Percentiles rank a stretch among this genome's conserved stretches.
Conservation (phyloP, 2,797 vertebrate genomes). For the Pagetopsis macropterus region DNA sequence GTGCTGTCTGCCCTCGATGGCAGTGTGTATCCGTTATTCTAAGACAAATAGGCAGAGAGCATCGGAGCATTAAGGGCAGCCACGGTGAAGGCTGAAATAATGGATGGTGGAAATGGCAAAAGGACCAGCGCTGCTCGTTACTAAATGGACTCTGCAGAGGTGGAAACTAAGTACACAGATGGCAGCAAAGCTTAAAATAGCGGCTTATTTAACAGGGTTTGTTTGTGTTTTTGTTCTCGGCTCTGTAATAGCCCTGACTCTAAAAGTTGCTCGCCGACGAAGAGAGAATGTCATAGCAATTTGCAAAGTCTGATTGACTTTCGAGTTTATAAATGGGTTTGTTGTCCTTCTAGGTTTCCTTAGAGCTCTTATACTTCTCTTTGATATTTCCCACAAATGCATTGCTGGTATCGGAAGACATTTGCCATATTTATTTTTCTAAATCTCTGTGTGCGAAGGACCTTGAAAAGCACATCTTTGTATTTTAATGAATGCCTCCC, state of each 20-base stretch:
- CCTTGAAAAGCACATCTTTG: conserved; percentile 31
- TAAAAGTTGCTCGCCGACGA: conserved; percentile 41
- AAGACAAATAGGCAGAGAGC: conserved; percentile 78
- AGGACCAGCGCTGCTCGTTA: conserved; percentile 76
- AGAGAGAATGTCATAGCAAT: conserved; percentile 54
- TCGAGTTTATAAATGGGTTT: conserved; percentile 32
- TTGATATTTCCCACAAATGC: conserved; percentile 51
- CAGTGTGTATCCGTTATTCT: conserved; percentile 78
- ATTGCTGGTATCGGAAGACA: conserved; percentile 29
- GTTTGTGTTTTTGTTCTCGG: conserved; percentile 40
- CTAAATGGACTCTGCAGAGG: conserved; percentile 75
- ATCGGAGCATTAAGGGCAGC: conserved; percentile 75
- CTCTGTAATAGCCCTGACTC: conserved; percentile 27
- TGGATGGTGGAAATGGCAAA: conserved; percentile 75
- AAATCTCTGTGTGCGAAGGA: conserved; percentile 20
- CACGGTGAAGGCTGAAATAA: conserved; percentile 72
- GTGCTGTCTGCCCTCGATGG: conserved; percentile 69
- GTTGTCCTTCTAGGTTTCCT: conserved; percentile 27
- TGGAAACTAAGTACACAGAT: conserved; percentile 51
- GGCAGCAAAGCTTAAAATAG: conserved; percentile 47
- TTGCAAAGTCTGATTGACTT: conserved; percentile 63
- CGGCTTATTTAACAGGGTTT: conserved; percentile 57
- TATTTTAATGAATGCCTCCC: conserved; percentile 30
- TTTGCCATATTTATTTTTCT: not conserved
- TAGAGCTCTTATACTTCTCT: conserved; percentile 8